Percentiles rank a stretch among this genome's conserved stretches.
Evolutionary conservation across 2,888 invertebrate genomes (phyloP).

Genomic region (Drosophila parthenogenetica): DNA sequence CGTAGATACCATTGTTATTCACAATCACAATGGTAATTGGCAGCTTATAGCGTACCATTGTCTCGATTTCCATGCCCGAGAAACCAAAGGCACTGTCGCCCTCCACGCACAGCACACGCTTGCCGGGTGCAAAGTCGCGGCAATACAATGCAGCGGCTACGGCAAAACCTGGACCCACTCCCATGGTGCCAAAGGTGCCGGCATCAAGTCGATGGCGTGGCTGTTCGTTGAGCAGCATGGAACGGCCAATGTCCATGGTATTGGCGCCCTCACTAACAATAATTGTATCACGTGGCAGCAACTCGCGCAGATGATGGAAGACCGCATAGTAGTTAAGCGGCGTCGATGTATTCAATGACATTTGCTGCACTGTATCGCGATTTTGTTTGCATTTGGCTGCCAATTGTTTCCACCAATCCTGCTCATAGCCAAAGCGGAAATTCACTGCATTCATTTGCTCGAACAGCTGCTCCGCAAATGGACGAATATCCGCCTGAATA

Average conservation of each 20-base stretch:
- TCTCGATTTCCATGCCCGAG: conserved; percentile 99
- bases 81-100: conserved; percentile 99
- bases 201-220: conserved; percentile 97
- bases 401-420: conserved; percentile 92
- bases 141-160: conserved; percentile 96
- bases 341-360: conserved; percentile 89
- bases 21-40: conserved; percentile 96
- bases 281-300: conserved; percentile 92
- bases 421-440: conserved; percentile 87
- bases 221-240: conserved; percentile 92
- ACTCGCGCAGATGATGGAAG: conserved; percentile 92
- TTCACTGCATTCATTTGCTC: conserved; percentile 87
- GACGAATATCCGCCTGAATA: conserved; percentile 93
- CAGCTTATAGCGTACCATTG: conserved; percentile 96
- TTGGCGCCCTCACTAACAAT: conserved; percentile 99
- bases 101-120: conserved; percentile 96
- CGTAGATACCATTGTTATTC: conserved; percentile 98
- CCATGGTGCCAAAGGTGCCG: conserved; percentile 99
- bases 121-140: conserved; percentile 91
- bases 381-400: conserved; percentile 90
- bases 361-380: conserved; percentile 88
- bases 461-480: conserved; percentile 89
- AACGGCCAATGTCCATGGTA: conserved; percentile 99
- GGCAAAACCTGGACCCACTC: conserved; percentile 96
- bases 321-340: conserved; percentile 98